phyloP scores from a whole-genome alignment of 2,113 vertebrate genomes.

The Chinchilla lanigera region DNA sequence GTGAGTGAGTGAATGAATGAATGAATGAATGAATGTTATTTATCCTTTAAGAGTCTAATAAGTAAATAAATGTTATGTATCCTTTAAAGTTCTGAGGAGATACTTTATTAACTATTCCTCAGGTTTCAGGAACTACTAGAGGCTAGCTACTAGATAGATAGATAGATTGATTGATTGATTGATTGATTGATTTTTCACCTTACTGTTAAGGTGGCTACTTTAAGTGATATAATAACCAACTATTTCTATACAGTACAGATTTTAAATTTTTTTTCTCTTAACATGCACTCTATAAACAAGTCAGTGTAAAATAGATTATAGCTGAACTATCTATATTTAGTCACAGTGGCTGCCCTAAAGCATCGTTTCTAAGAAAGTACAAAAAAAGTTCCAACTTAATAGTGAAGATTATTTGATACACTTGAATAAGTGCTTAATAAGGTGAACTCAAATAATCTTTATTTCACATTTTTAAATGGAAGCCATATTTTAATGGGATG shows the following conservation, averaged over 20 bases:
- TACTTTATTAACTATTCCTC: neutral
- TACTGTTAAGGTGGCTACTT: neutral
- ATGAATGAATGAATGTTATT: neutral
- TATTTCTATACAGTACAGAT: neutral
- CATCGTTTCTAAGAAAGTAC: constrained; percentile 32
- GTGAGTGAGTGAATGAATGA: neutral
- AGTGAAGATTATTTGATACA: constrained; percentile 50
- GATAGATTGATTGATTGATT: neutral
- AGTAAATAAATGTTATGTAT: neutral
- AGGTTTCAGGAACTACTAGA: neutral
- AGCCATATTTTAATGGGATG: constrained; percentile 55
- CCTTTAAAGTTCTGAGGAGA: constrained; percentile 29
- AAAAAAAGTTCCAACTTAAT: constrained; percentile 30
- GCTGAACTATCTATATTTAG: constrained; percentile 12
- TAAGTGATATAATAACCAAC: neutral
- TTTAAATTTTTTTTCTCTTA: constrained; percentile 17
- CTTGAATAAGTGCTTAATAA: constrained; percentile 67
- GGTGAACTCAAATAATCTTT: constrained; percentile 38
- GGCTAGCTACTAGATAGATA: neutral
- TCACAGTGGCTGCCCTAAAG: constrained; percentile 22
- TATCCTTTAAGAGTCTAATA: constrained; percentile 15
- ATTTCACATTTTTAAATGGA: constrained; percentile 60
- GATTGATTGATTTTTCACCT: neutral
- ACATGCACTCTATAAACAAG: constrained; percentile 1
- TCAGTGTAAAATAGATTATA: constrained; percentile 62